Evolutionary conservation across 2,888 invertebrate species (phyloP), one percentile per base, ranked within the genome.

Genomic region (Caenorhabditis sp.): DNA sequence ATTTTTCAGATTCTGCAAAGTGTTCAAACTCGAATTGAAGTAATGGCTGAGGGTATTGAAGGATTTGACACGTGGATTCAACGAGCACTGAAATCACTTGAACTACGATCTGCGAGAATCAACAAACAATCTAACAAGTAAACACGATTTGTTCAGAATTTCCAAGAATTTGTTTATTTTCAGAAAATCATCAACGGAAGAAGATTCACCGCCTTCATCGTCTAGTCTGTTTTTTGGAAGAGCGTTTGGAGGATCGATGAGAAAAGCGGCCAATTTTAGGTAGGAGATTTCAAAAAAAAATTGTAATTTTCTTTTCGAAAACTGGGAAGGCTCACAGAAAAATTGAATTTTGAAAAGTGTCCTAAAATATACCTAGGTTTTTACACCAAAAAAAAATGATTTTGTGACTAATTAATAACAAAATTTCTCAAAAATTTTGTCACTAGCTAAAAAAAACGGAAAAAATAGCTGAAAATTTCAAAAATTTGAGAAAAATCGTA

Each of bases 21-120:
- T 58, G 89, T 95, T 58, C 94, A 94, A 84, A 93, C 94, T 81
- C 93, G 93, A 89, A 92, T 95, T 59, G 96, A 97, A 88, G 92
- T 93, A 64, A 89, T 87, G 78, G 87, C 90, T 0, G 85, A 86
- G 54, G 88, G 88, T 14, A 86, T 89, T 24, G 88, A 88, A 64
- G 88, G 89, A 76, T 89, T 90, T 82, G 88, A 89, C 27, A 91
- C 63, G 58, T 81, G 75, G 77, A 66, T 81, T 43, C 68, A 69
- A 36, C 69, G 77, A 26, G 79, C 76, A 1, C 26, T 81, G 58
- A 66, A 74, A 37, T 73, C 69, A 17, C 60, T 80, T 36, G 65
- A 74, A 2, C 58, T 65, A 8, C 58, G 80, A 21, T 63, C 73
- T 0, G 67, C 62, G 1, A 58, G 73, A 27, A 55, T 55, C 23